Evolutionary conservation across 2,888 invertebrate species (phyloP).

Genomic region (Cataglyphis altisquamis): DNA sequence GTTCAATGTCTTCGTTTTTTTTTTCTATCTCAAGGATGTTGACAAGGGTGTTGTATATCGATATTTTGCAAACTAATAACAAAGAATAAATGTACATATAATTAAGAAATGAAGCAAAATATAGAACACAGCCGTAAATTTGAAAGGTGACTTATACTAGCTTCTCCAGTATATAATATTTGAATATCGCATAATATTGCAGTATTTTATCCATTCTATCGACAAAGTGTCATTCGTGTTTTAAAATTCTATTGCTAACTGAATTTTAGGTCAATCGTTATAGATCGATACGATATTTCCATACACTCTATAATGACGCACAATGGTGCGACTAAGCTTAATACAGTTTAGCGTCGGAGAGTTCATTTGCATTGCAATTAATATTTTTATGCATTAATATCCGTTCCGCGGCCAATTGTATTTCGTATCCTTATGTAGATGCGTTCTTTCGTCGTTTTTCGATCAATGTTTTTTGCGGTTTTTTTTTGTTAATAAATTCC

Average conservation of each 20-base stretch:
- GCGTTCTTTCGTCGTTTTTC: background rate
- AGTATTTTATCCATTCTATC: conserved; percentile 36
- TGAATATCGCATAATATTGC: background rate
- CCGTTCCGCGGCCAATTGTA: conserved; percentile 23
- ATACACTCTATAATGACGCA: background rate
- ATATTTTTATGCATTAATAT: conserved; percentile 41
- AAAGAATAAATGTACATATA: background rate
- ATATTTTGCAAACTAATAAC: conserved; percentile 13
- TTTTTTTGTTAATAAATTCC: background rate
- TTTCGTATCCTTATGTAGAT: background rate
- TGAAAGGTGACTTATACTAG: background rate
- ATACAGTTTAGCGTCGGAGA: background rate
- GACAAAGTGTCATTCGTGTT: conserved; percentile 37
- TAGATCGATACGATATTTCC: conserved; percentile 19
- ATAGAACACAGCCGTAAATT: background rate
- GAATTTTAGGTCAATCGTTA: conserved; percentile 48
- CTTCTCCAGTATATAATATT: background rate
- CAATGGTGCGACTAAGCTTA: background rate
- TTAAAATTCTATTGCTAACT: conserved; percentile 34
- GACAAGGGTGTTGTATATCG: conserved; percentile 5
- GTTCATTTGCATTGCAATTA: conserved; percentile 40
- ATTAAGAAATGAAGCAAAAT: background rate
- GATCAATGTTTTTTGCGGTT: background rate
- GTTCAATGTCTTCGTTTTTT: conserved; percentile 25
- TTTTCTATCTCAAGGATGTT: conserved; percentile 4